Evolutionary conservation across 1,140 invertebrate genomes (phyloP), one percentile per base, ranked within the genome.

Genomic region (Glossosoma conforme): DNA sequence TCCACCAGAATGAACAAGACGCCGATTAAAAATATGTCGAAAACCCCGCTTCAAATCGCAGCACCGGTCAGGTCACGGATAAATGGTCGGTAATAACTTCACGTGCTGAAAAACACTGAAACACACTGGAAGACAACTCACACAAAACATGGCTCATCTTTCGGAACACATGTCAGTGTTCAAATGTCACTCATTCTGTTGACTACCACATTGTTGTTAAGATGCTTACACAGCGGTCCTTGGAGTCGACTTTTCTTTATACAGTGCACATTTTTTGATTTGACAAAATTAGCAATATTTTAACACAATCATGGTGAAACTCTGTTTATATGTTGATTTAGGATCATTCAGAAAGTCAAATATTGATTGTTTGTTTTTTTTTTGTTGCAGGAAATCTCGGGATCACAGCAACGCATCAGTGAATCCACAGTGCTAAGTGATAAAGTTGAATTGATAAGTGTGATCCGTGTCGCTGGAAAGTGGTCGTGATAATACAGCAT

Each of bases 21-120:
- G 32, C 14, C 19, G 11, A 43, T 28, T 20, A 20, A 46, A 42
- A 42, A 40, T 52, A 41, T 38, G 42, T 38, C 42, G 20, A 30
- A 52, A 51, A 52, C 40, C 33, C 37, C 24, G 28, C n/a, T n/a
- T n/a, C 35, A 22, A 52, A 33, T 43, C 25, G n/a, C n/a, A n/a
- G n/a, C n/a, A 45, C 22, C 42, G 45, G 55, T 52, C 56, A 58
- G 56, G 51, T 58, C 36, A 50, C 32, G 50, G 51, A 57, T 57
- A 50, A 40, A 55, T 55, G 30, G 32, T 35, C 36, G 15, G 35
- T 47, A 37, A 49, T 44, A 28, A 41, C 25, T 40, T 18, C 13
- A 32, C 14, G 32, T 25, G 41, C 30, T n/a, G n/a, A n/a, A n/a
- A n/a, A n/a, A n/a, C n/a, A n/a, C 24, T 28, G 24, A n/a, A 8